Conservation (phyloP, 2,888 invertebrate genomes). For the Melanostoma mellinum region DNA sequence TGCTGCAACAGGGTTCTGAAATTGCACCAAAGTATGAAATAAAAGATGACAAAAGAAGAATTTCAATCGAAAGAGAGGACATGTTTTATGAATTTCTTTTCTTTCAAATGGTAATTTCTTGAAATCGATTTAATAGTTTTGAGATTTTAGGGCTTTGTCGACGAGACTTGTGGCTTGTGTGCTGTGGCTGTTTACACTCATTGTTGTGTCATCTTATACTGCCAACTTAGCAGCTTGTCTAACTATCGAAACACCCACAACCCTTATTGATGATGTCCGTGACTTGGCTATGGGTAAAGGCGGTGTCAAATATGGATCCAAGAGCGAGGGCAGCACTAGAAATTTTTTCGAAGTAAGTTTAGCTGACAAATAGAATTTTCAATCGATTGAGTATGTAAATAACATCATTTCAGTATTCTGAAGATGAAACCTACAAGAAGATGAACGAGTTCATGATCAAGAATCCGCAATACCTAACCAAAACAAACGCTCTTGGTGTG, state of each 20-base stretch:
- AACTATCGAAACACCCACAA: conserved; percentile 89
- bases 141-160: conserved; percentile 87
- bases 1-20: conserved; percentile 94
- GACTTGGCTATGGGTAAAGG: conserved; percentile 90
- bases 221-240: conserved; percentile 95
- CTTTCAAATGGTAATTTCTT: neutral
- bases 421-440: conserved; percentile 88
- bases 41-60: conserved; percentile 47
- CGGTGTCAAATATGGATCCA: conserved; percentile 93
- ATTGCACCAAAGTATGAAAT: conserved; percentile 89
- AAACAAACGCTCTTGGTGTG: conserved; percentile 84
- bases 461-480: conserved; percentile 84
- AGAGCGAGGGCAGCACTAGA: conserved; percentile 91
- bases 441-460: conserved; percentile 91
- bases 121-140: too few relatives aligned
- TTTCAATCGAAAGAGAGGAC: too few relatives aligned
- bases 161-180: conserved; percentile 92
- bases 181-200: conserved; percentile 95
- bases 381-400: neutral
- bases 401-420: conserved; percentile 85
- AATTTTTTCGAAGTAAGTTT: conserved; percentile 91
- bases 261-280: conserved; percentile 89
- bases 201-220: conserved; percentile 91
- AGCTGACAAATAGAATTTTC: neutral
- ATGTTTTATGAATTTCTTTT: too few relatives aligned